phyloP scores from a whole-genome alignment of 2,888 invertebrate species.

The Pediacus dermestoides region DNA sequence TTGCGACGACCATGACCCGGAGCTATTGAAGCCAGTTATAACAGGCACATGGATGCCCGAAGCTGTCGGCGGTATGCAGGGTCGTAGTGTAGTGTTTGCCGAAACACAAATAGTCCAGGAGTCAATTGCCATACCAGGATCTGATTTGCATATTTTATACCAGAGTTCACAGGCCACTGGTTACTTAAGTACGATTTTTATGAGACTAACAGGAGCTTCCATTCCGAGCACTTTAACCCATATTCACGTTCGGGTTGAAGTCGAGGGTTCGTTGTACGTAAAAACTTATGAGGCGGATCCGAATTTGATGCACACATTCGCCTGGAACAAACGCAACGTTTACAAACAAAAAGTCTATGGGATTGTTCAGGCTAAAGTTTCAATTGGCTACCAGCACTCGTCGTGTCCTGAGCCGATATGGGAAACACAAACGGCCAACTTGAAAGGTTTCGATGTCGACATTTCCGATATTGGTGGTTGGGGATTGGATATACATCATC shows the following conservation, averaged over 20 bases:
- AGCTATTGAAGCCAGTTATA: slow-evolving; percentile 77
- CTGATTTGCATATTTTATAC: slow-evolving; percentile 89
- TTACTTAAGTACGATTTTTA: slow-evolving; percentile 88
- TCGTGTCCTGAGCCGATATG: slow-evolving; percentile 85
- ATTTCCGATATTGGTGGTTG: slow-evolving; percentile 97
- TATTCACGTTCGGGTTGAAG: slow-evolving; percentile 88
- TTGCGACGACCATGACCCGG: slow-evolving; percentile 85
- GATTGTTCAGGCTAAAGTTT: slow-evolving; percentile 80
- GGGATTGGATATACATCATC: slow-evolving; percentile 97
- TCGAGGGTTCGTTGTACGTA: slow-evolving; percentile 85
- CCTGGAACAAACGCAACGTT: slow-evolving; percentile 97
- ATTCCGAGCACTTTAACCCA: slow-evolving; percentile 79
- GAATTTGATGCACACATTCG: slow-evolving; percentile 90
- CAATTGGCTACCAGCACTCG: slow-evolving; percentile 92
- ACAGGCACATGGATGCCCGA: slow-evolving; percentile 89
- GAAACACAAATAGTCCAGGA: slow-evolving; percentile 97
- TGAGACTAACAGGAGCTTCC: slow-evolving; percentile 76
- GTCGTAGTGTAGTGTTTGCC: slow-evolving; percentile 79
- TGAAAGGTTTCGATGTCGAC: slow-evolving; percentile 91
- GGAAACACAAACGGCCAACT: slow-evolving; percentile 90
- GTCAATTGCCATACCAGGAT: slow-evolving; percentile 90
- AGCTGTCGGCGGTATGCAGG: slow-evolving; percentile 80
- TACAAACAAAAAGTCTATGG: slow-evolving; percentile 95
- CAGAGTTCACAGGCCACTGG: slow-evolving; percentile 93
- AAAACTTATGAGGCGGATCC: slow-evolving; percentile 95